A percentile compares a stretch with the other conserved stretches of the same genome.
phyloP scores from a whole-genome alignment of 1,140 invertebrate genomes.

The Cherax destructor region DNA sequence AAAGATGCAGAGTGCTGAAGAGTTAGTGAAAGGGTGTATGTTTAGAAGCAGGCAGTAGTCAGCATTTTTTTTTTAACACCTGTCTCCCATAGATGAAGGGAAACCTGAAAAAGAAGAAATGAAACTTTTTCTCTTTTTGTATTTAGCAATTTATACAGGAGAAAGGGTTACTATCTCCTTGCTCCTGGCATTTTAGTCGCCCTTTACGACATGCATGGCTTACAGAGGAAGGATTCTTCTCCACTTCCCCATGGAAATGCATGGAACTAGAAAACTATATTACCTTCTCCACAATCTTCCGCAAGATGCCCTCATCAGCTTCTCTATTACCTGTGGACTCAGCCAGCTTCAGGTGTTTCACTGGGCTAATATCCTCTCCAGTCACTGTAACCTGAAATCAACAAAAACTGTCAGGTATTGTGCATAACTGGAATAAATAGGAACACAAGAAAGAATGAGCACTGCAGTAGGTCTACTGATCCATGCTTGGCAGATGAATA shows the following conservation, averaged over 20 bases:
- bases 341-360: conserved; percentile 87
- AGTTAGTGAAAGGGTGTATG: neutral
- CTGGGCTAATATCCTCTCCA: conserved; percentile 82
- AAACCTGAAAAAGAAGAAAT: too few species aligned
- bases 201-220: too few species aligned
- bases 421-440: too few species aligned
- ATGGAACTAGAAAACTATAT: conserved; percentile 34
- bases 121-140: too few species aligned
- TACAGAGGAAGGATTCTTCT: too few species aligned
- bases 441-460: too few species aligned
- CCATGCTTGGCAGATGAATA: too few species aligned
- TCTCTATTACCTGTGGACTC: conserved; percentile 76
- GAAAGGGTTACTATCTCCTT: too few species aligned
- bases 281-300: conserved; percentile 80
- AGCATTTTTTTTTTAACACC: neutral
- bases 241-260: too few species aligned
- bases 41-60: neutral
- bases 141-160: too few species aligned
- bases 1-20: neutral
- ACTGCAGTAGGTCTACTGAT: too few species aligned
- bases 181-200: too few species aligned
- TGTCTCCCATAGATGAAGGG: neutral
- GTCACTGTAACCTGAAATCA: conserved; percentile 76
- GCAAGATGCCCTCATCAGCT: conserved; percentile 79
- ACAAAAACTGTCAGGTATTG: neutral